Evolutionary conservation across 2,113 vertebrate genomes (phyloP).

Genomic region (Corvus hawaiiensis): DNA sequence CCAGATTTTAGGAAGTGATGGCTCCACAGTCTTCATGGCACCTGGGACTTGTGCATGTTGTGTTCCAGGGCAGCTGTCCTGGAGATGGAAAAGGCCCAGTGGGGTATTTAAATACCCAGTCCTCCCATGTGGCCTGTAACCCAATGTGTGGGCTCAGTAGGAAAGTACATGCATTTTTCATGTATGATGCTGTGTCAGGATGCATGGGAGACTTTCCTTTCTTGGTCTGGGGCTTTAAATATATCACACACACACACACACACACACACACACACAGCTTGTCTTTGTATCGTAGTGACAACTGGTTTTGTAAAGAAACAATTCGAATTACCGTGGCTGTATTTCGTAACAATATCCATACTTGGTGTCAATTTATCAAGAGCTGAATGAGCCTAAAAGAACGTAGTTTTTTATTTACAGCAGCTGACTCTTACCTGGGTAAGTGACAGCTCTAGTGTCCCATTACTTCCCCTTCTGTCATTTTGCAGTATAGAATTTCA

Average conservation of each 20-base stretch:
- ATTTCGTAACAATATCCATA: neutral
- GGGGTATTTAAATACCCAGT: neutral
- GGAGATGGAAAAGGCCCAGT: neutral
- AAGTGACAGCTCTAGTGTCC: constrained; percentile 18
- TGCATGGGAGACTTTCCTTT: neutral
- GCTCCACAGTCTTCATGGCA: neutral
- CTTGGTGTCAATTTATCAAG: neutral
- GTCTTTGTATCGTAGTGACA: neutral
- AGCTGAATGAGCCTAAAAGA: neutral
- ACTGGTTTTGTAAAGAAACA: neutral
- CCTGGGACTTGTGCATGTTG: neutral
- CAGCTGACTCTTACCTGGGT: neutral
- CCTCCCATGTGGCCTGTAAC: neutral
- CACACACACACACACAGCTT: neutral
- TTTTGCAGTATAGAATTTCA: constrained; percentile 34
- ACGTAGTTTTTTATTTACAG: constrained; percentile 15
- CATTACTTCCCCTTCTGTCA: constrained; percentile 32
- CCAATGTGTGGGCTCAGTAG: neutral
- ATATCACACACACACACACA: neutral
- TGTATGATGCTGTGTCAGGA: neutral
- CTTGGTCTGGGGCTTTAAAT: neutral
- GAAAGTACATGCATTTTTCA: constrained; percentile 1
- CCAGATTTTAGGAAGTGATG: neutral
- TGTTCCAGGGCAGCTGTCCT: neutral
- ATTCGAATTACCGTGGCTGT: neutral